Conservation (phyloP, 2,113 vertebrate species). For the Syrmaticus mikado region DNA sequence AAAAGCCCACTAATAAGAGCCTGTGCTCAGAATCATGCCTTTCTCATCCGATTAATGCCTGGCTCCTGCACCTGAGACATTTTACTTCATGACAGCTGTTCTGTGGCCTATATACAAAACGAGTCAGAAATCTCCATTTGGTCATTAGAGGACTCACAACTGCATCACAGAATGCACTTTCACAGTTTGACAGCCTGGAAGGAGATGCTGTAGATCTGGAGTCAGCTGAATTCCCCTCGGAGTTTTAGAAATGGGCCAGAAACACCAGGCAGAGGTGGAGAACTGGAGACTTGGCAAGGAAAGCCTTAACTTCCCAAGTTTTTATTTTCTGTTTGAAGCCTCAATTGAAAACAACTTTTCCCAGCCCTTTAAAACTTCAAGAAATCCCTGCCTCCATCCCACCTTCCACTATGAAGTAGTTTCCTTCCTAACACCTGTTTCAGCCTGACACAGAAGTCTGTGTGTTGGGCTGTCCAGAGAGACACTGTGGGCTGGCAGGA, state of each 20-base stretch:
- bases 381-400: slow-evolving; percentile 9
- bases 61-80: not conserved
- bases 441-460: not conserved
- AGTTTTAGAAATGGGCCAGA: not conserved
- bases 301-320: not conserved
- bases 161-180: not conserved
- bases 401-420: slow-evolving; percentile 20
- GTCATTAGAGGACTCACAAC: not conserved
- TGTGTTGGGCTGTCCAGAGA: not conserved
- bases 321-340: not conserved
- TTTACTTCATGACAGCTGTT: slow-evolving; percentile 13
- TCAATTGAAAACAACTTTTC: slow-evolving; percentile 22
- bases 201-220: not conserved
- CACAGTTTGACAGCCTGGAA: not conserved
- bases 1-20: not conserved
- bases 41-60: not conserved
- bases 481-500: not conserved
- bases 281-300: not conserved
- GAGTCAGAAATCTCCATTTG: not conserved
- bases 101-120: not conserved
- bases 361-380: slow-evolving; percentile 21
- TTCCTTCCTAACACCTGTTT: slow-evolving; percentile 54
- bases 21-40: not conserved
- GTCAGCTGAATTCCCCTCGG: not conserved
- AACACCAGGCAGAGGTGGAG: not conserved